Percentiles rank a stretch among this genome's conserved stretches.
phyloP scores from a whole-genome alignment of 2,888 invertebrate species.

The Lymantria monacha region DNA sequence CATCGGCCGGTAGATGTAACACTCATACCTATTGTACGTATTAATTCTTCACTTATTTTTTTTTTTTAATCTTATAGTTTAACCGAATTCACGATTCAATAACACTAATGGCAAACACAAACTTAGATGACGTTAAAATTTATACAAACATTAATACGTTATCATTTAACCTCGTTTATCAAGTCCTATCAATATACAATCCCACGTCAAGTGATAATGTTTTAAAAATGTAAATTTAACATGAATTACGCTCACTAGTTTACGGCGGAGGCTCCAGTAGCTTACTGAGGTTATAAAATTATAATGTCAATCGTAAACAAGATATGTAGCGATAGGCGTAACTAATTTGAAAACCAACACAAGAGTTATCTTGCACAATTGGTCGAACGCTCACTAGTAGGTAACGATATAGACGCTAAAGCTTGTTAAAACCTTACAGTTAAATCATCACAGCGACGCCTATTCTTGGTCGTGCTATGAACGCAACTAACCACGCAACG shows the following conservation, averaged over 20 bases:
- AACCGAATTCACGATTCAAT: slow-evolving; percentile 4
- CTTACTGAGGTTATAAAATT: slow-evolving; percentile 50
- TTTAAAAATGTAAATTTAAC: slow-evolving; percentile 29
- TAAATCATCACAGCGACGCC: slow-evolving; percentile 64
- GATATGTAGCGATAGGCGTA: slow-evolving; percentile 43
- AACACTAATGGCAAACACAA: slow-evolving; percentile 10
- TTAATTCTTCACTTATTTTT: slow-evolving; percentile 22
- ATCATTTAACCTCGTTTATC: slow-evolving; percentile 53
- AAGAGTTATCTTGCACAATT: slow-evolving; percentile 52
- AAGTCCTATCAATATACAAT: slow-evolving; percentile 49
- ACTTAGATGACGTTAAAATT: slow-evolving; percentile 17
- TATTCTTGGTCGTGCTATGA: slow-evolving; percentile 73
- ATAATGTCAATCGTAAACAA: slow-evolving; percentile 47
- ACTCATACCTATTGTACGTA: slow-evolving; percentile 48
- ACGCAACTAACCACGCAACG: slow-evolving; percentile 71
- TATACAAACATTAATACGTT: slow-evolving; percentile 34
- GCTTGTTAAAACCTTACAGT: slow-evolving; percentile 47
- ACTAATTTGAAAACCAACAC: slow-evolving; percentile 45
- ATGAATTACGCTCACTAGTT: slow-evolving; percentile 49
- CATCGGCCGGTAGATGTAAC: slow-evolving; percentile 74
- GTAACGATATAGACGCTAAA: slow-evolving; percentile 42
- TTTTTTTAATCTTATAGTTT: no score
- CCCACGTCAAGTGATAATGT: slow-evolving; percentile 40
- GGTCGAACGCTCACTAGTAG: slow-evolving; percentile 49
- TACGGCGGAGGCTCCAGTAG: slow-evolving; percentile 36